Evolutionary conservation across 2,888 invertebrate genomes (phyloP).

Genomic region (Metalampra italica): DNA sequence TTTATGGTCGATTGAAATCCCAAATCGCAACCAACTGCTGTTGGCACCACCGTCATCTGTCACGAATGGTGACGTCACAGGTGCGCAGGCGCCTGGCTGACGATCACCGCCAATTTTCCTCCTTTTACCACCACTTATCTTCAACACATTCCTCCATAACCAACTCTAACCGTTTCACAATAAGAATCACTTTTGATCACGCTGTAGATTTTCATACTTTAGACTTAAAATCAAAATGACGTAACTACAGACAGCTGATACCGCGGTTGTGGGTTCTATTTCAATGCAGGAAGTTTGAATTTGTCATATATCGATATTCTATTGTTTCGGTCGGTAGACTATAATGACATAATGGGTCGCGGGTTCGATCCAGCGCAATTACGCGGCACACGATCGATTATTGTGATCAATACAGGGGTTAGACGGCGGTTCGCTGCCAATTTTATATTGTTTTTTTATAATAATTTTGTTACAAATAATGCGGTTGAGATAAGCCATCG

Average conservation of each 20-base stretch:
- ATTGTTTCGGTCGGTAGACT: constrained; percentile 69
- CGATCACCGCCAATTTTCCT: constrained; percentile 51
- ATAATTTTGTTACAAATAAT: constrained; percentile 63
- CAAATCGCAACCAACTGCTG: neutral
- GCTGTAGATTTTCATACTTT: neutral
- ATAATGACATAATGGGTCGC: constrained; percentile 77
- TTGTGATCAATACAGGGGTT: constrained; percentile 78
- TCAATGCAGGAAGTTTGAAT: constrained; percentile 5
- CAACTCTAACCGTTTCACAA: neutral
- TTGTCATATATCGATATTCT: constrained; percentile 3
- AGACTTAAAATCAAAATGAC: constrained; percentile 17
- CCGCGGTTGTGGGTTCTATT: neutral
- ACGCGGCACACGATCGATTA: constrained; percentile 78
- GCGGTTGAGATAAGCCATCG: constrained; percentile 51
- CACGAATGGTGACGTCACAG: constrained; percentile 44
- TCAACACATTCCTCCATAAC: constrained; percentile 25
- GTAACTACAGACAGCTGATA: constrained; percentile 15
- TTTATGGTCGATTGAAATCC: no score
- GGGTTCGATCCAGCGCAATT: constrained; percentile 73
- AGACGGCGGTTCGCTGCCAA: constrained; percentile 74
- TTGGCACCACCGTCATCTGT: constrained; percentile 25
- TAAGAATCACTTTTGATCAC: neutral
- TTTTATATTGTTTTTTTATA: constrained; percentile 63
- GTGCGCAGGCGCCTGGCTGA: constrained; percentile 54
- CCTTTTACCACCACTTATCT: constrained; percentile 44